These are phyloP conservation scores for Chloropsis hardwickii DNA, from an alignment of 2,113 vertebrate species.

Conservation along the genomic window DNA sequence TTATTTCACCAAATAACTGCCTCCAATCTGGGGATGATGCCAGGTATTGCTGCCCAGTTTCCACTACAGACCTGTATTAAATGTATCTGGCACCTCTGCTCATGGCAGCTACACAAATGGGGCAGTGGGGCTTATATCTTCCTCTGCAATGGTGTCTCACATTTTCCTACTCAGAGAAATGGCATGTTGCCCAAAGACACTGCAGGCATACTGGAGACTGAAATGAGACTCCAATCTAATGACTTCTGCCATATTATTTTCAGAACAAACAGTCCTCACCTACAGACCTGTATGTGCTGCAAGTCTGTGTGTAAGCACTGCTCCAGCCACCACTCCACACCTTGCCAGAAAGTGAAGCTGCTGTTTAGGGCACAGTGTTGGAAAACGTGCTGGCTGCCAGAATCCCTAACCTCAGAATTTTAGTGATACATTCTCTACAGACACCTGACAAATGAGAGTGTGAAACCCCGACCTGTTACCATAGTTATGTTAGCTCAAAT, in stretches of 20 bases:
- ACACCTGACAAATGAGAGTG: background rate
- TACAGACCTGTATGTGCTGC: background rate
- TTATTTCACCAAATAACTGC: background rate
- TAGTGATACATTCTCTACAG: background rate
- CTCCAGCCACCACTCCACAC: fast-evolving
- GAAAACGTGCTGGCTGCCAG: background rate
- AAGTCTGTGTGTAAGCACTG: background rate
- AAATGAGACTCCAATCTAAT: background rate
- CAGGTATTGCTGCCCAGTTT: background rate
- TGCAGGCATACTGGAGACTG: background rate
- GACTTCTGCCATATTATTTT: background rate
- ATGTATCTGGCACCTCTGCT: background rate
- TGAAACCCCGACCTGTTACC: background rate
- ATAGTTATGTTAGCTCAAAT: fast-evolving
- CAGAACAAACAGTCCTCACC: background rate
- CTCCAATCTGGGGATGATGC: background rate
- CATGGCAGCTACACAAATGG: background rate
- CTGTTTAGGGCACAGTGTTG: background rate
- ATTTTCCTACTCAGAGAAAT: background rate
- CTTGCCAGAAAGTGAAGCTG: background rate
- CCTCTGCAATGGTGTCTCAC: background rate
- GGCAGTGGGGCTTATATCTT: background rate
- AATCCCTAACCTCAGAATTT: background rate
- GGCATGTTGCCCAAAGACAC: background rate
- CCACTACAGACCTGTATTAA: background rate